phyloP scores from a whole-genome alignment of 1,140 invertebrate genomes.

The Helicoverpa zea region DNA sequence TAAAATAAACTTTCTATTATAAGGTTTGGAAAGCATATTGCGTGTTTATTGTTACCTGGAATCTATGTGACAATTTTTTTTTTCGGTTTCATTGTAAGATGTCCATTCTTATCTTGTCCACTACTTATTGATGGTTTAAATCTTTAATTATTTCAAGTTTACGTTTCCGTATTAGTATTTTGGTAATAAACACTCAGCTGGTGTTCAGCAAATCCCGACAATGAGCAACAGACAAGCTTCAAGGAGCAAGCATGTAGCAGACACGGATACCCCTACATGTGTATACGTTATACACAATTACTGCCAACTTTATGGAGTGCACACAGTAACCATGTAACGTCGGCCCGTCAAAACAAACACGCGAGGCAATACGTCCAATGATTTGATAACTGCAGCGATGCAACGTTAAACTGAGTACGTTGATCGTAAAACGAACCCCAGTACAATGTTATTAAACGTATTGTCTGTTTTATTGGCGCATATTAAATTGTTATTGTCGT shows the following conservation, averaged over 20 bases:
- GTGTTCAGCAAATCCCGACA: constrained; percentile 5
- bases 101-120: neutral
- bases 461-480: constrained; percentile 67
- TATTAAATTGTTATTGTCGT: constrained; percentile 61
- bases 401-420: constrained; percentile 19
- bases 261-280: constrained; percentile 37
- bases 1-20: constrained; percentile 11
- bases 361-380: constrained; percentile 61
- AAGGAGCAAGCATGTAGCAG: constrained; percentile 35
- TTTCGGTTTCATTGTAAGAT: neutral
- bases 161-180: neutral
- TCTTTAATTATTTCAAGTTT: neutral
- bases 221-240: constrained; percentile 23
- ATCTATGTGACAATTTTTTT: constrained; percentile 3
- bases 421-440: constrained; percentile 55
- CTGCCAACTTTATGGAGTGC: constrained; percentile 33
- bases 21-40: constrained; percentile 14
- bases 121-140: neutral
- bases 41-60: constrained; percentile 10
- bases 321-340: constrained; percentile 17
- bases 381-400: constrained; percentile 67
- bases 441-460: constrained; percentile 60
- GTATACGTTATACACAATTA: constrained; percentile 49
- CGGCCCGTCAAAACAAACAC: constrained; percentile 59
- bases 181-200: neutral